Evolutionary conservation across 2,888 invertebrate genomes (phyloP).

Genomic region (Entomobrya proxima): DNA sequence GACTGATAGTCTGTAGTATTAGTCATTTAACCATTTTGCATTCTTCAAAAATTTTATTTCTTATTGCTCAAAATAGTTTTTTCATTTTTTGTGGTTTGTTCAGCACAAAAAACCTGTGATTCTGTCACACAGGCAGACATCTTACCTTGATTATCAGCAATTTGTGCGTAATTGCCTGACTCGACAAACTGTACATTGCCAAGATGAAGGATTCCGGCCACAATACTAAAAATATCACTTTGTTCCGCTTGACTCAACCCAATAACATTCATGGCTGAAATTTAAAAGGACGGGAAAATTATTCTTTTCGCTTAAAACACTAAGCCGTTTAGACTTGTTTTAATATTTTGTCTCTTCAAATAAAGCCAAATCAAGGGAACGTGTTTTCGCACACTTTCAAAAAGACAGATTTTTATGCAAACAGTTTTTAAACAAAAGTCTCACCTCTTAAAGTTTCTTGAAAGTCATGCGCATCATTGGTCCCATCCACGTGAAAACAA

Average conservation of each 20-base stretch:
- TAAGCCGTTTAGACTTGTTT: neutral
- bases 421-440: no score
- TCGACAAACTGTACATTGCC: conserved; percentile 82
- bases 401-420: no score
- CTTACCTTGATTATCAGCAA: conserved; percentile 80
- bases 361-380: no score
- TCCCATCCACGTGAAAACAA: conserved; percentile 82
- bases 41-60: no score
- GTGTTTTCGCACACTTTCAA: no score
- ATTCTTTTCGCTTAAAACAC: neutral
- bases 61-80: neutral
- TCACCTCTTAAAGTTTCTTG: conserved; percentile 80
- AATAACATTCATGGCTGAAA: conserved; percentile 82
- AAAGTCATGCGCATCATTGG: conserved; percentile 82
- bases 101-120: neutral
- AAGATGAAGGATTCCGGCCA: conserved; percentile 82
- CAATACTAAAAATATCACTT: conserved; percentile 80
- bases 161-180: conserved; percentile 80
- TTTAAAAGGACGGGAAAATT: conserved; percentile 17
- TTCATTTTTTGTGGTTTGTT: no score
- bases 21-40: no score
- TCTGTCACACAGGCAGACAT: conserved; percentile 74
- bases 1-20: no score
- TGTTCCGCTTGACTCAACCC: conserved; percentile 80
- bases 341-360: neutral